Conservation (phyloP, 2,888 invertebrate genomes). For the Limnephilus rhombicus region DNA sequence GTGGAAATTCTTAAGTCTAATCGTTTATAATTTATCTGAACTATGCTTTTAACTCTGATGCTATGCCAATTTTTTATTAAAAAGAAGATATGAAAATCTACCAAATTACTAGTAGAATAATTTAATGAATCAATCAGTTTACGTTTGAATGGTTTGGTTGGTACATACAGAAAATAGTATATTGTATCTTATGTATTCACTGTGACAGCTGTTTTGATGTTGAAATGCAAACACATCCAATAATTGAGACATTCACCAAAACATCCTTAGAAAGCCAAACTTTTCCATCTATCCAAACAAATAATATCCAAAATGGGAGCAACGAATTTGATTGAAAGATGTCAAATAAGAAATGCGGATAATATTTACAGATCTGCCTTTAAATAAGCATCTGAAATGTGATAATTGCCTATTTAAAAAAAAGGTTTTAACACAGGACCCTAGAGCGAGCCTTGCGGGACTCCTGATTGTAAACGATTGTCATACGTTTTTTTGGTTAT, state of each 20-base stretch:
- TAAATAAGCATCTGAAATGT: conserved; percentile 31
- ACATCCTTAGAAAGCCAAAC: neutral
- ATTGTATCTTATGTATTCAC: neutral
- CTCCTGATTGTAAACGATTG: conserved; percentile 36
- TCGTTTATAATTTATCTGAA: too few relatives aligned
- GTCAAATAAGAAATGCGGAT: conserved; percentile 24
- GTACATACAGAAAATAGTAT: neutral
- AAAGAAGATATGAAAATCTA: neutral
- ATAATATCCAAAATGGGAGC: neutral
- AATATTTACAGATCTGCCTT: conserved; percentile 14
- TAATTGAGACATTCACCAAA: neutral
- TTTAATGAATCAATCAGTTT: neutral
- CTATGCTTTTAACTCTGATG: too few relatives aligned
- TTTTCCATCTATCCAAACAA: neutral
- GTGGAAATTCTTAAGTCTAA: too few relatives aligned
- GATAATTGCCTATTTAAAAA: conserved; percentile 44
- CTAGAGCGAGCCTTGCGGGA: conserved; percentile 43
- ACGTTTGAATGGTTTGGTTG: neutral
- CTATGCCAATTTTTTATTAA: too few relatives aligned
- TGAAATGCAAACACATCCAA: neutral
- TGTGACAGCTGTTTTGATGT: neutral
- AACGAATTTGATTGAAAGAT: neutral
- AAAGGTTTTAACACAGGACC: conserved; percentile 28
- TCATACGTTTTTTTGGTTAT: neutral
- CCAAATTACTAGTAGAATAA: neutral